Percentiles rank a stretch among this genome's conserved stretches.
Conservation (phyloP, 2,113 vertebrate genomes). For the Nothocercus nigrocapillus region DNA sequence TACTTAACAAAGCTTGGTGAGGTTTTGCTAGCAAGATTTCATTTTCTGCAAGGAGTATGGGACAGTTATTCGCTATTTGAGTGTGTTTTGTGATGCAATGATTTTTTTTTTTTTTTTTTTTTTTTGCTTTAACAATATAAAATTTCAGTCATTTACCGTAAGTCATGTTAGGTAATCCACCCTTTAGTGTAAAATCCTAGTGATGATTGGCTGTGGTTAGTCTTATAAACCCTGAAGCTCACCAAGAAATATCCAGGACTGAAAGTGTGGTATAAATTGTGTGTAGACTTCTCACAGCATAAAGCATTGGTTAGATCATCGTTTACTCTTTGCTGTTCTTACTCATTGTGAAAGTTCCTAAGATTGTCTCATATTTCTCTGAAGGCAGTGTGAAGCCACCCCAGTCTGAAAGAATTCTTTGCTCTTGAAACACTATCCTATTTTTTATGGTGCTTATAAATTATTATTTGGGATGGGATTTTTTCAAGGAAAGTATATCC, state of each 20-base stretch:
- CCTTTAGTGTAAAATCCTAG: not conserved
- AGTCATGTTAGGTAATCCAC: not conserved
- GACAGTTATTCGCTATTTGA: not conserved
- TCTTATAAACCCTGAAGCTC: not conserved
- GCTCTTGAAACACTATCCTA: constrained; percentile 7
- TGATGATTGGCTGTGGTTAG: not conserved
- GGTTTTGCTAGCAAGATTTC: not conserved
- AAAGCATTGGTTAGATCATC: not conserved
- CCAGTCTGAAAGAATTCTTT: not conserved
- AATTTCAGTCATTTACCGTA: not conserved
- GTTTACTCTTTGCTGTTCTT: not conserved
- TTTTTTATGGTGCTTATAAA: not conserved
- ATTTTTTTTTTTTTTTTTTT: not conserved
- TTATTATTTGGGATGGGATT: not conserved
- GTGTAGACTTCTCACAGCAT: not conserved
- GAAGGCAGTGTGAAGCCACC: not conserved
- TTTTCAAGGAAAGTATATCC: not conserved
- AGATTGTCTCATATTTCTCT: not conserved
- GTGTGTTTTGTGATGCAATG: not conserved
- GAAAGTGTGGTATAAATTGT: not conserved
- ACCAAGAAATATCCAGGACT: not conserved
- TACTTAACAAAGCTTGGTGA: not conserved
- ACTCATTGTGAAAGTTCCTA: not conserved
- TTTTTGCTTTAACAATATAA: not conserved
- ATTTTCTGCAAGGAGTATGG: not conserved